Conservation (phyloP, 2,888 invertebrate species). For the Lagria hirta region DNA sequence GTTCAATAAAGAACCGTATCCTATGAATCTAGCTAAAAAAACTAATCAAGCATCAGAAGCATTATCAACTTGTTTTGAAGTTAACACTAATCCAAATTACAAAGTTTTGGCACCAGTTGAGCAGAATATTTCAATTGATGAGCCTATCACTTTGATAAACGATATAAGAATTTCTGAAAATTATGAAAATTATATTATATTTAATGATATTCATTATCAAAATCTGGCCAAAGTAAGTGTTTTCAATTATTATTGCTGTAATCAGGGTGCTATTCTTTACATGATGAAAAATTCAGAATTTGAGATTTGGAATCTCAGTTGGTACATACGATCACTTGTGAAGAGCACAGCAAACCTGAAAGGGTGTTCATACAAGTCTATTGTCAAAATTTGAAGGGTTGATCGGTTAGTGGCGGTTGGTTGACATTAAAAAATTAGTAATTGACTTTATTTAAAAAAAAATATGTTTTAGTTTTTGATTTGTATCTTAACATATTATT, state of each 20-base stretch:
- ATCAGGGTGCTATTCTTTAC: too few relatives aligned
- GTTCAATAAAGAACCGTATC: slow-evolving; percentile 4
- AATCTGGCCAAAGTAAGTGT: slow-evolving; percentile 11
- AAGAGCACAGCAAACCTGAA: too few relatives aligned
- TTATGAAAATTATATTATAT: slow-evolving; percentile 12
- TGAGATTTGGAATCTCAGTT: not conserved
- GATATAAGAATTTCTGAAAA: slow-evolving; percentile 13
- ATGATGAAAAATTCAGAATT: not conserved
- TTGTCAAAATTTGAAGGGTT: too few relatives aligned
- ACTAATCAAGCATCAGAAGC: slow-evolving; percentile 1
- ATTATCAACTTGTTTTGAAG: slow-evolving; percentile 5
- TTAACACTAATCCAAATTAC: slow-evolving; percentile 10
- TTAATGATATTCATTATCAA: slow-evolving; percentile 10
- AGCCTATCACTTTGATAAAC: too few relatives aligned
- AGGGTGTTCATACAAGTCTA: too few relatives aligned
- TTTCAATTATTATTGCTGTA: too few relatives aligned
- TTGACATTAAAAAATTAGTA: too few relatives aligned
- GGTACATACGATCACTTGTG: too few relatives aligned
- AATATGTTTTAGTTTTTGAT: too few relatives aligned
- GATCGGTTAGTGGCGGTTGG: too few relatives aligned
- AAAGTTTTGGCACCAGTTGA: slow-evolving; percentile 1
- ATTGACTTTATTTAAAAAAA: too few relatives aligned
- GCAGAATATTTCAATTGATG: slow-evolving; percentile 3
- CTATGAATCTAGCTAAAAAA: slow-evolving; percentile 2
- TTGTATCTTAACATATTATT: too few relatives aligned